Base-by-base conservation (phyloP, 2,113 vertebrate genomes). In the Danionella cerebrum region DNA sequence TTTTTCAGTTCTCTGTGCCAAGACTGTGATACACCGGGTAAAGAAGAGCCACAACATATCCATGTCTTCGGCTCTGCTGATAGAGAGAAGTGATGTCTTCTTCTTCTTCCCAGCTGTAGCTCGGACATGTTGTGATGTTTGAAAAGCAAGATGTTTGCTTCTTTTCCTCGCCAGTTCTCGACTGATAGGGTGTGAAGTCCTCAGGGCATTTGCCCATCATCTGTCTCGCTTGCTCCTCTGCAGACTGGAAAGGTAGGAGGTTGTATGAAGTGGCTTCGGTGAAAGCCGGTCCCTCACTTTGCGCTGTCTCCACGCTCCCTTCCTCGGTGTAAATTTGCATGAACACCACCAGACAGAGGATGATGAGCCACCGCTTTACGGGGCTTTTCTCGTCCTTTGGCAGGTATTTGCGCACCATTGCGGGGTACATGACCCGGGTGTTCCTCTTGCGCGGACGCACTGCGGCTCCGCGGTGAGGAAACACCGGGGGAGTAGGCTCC, bases 241-340 rank as follows among this genome's bases (percentile, higher is more conserved):
- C 78, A 0, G 78, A 62, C 76, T 77, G 76, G 77, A 86, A 80
- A 24, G 79, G 2, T 69, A 86, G 81, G 0, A 76, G 22, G 16
- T 78, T 80, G 79, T 57, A 80, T 5, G 36, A 5, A 4, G 51
- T 2, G 11, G 39, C n/a, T 16, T 59, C 55, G 13, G 55, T 59
- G 35, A 16, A 59, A n/a, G 9, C 8, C 7, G 55, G n/a, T 16
- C 22, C 39, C 18, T 60, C 57, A 33, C 6, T 48, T 8, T 36
- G 42, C 42, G 18, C 6, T 2, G 44, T 14, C 19, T 64, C 44
- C 0, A 64, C 53, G 74, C 65, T 72, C 6, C 79, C 79, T 11
- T 89, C 87, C 78, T 88, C 87, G 44, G 82, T 84, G 85, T 88
- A 89, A 81, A 90, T 85, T 81, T 90, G 89, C 81, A 84, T 80